Base-by-base conservation (phyloP, 1,140 invertebrate genomes). In the Ceratosolen fusciceps region DNA sequence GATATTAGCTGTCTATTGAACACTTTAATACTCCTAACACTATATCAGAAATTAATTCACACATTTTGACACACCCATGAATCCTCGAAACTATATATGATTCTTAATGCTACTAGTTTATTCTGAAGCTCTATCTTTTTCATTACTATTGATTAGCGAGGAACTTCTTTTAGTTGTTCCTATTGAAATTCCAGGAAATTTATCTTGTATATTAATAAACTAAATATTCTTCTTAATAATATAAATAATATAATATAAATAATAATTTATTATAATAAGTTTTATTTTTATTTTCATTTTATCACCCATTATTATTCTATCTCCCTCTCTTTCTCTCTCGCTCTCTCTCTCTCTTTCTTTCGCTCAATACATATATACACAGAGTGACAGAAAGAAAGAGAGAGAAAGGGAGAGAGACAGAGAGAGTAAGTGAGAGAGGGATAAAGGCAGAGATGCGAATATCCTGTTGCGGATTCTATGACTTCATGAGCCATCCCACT, bases 1-100 rank as follows among this genome's bases (percentile, higher is more conserved):
- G 89, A 90, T 90, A 90, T 90, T 90, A 90, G 89, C 88, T 90
- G 89, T 89, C 89, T 90, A 86, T 88, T 87, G 87, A 83, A 54
- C 67, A 47, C 84, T 82, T 82, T 86, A 84, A 87, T 85, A 84
- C 85, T 86, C 86, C 85, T 84, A 86, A 85, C 84, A 83, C 82
- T 80, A 79, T 75, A 39, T 71, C 75, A 78, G 83, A 89, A 88
- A 90, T 90, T 90, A 88, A 89, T 90, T 87, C 84, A 84, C 77
- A 65, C 68, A 2, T 49, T n/a, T 47, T 39, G 8, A 1, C 71
- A 49, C 54, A 12, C 37, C 26, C 29, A 14, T 39, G 2, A 58
- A 62, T 24, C 31, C 67, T 67, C 49, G 9, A 60, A 2, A 31
- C 74, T 74, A 77, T 54, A 39, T 65, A 71, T 79, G 83, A 83